Evolutionary conservation across 30 jellyfish, hydroid and myxozoan genomes (phyloP), one percentile per base, ranked within the genome.

Genomic region (Mastigias papua): DNA sequence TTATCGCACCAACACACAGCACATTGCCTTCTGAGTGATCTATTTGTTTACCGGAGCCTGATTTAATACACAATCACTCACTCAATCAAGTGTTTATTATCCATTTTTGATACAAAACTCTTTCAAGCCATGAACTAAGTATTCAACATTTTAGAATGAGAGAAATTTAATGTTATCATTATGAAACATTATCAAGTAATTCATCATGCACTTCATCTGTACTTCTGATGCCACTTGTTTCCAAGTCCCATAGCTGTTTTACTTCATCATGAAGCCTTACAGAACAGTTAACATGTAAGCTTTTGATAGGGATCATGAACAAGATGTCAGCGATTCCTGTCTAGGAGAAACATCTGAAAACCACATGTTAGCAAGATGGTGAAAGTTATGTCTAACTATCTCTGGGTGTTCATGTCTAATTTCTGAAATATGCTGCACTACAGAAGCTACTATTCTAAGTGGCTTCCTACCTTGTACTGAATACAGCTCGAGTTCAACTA

Each of bases 131-230:
- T n/a, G n/a, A n/a, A n/a, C n/a, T n/a, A n/a, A n/a, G n/a, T n/a
- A n/a, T n/a, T n/a, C n/a, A n/a, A n/a, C n/a, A n/a, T n/a, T n/a
- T n/a, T n/a, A n/a, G n/a, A n/a, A n/a, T n/a, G n/a, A n/a, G n/a
- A n/a, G n/a, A n/a, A n/a, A n/a, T n/a, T n/a, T n/a, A n/a, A n/a
- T n/a, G n/a, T n/a, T n/a, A n/a, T n/a, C n/a, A n/a, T n/a, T n/a
- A 87, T 7, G 54, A 6, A 21, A 87, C 58, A 42, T 76, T 78
- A 66, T 87, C 86, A 48, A 87, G 42, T 1, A 49, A 34, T 33
- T 63, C 74, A 29, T 76, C 87, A 69, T 87, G 72, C n/a, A 64
- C 96, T 35, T 87, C 96, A 28, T 87, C 90, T 17, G 76, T 73
- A 19, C 20, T 71, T 34, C 90, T 65, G 8, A 76, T 75, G 0